A percentile compares a stretch with the other conserved stretches of the same genome.
These are phyloP conservation scores for Drosophila ironensis DNA, from an alignment of 1,140 invertebrate species.

Conservation along the genomic window DNA sequence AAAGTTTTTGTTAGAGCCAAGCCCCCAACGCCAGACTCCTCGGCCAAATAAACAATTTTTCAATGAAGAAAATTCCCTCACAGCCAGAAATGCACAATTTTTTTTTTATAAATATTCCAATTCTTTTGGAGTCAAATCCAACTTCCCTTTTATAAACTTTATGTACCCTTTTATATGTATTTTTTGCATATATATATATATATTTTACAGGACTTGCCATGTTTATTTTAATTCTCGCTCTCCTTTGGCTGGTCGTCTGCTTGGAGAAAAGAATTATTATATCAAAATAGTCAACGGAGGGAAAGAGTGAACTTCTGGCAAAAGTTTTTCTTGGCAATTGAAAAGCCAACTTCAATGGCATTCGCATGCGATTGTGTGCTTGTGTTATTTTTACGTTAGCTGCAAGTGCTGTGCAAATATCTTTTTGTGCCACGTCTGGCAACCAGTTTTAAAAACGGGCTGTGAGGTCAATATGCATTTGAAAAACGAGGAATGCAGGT, in stretches of 20 bases:
- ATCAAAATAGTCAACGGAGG: conserved; percentile 54
- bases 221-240: conserved; percentile 74
- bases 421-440: conserved; percentile 39
- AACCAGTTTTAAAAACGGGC: conserved; percentile 18
- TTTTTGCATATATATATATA: conserved; percentile 17
- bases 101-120: conserved; percentile 81
- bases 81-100: conserved; percentile 72
- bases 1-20: conserved; percentile 54
- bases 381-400: conserved; percentile 48
- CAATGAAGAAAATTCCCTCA: conserved; percentile 60
- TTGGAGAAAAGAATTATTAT: conserved; percentile 38
- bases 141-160: conserved; percentile 58
- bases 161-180: not conserved
- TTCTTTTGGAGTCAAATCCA: conserved; percentile 30
- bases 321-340: conserved; percentile 75
- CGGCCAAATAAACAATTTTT: conserved; percentile 75
- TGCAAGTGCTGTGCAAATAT: conserved; percentile 61
- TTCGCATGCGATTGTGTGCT: conserved; percentile 6
- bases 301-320: conserved; percentile 54
- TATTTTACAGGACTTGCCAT: conserved; percentile 50
- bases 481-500: conserved; percentile 2
- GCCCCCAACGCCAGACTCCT: not conserved
- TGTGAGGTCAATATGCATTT: conserved; percentile 38
- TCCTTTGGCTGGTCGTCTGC: conserved; percentile 6
- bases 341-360: conserved; percentile 52